These are phyloP conservation scores for Myrmophylax atrothorax DNA, from an alignment of 2,113 vertebrate species.

Conservation along the genomic window DNA sequence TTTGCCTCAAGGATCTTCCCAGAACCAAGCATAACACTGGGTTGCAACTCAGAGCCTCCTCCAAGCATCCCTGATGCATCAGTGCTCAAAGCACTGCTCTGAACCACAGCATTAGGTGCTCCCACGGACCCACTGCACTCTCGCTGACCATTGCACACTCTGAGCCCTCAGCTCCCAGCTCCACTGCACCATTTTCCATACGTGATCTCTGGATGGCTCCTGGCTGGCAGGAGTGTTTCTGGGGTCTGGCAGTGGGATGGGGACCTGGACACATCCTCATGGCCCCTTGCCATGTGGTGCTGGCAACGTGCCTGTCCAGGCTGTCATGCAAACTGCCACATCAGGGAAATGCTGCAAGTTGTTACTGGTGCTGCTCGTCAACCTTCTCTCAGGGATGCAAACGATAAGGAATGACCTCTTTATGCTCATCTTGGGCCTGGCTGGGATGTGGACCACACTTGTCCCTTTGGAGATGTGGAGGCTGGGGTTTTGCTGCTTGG, in stretches of 20 bases:
- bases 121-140: background rate
- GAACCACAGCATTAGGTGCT: rapidly evolving
- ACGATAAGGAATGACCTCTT: background rate
- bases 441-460: background rate
- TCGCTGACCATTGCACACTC: rapidly evolving
- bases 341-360: background rate
- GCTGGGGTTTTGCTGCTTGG: background rate
- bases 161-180: background rate
- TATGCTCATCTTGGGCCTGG: background rate
- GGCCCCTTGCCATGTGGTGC: background rate
- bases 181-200: background rate
- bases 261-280: background rate
- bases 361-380: background rate
- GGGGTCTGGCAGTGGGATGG: background rate
- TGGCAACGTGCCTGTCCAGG: background rate
- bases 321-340: background rate
- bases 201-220: background rate
- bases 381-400: background rate
- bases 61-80: background rate
- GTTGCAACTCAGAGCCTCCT: background rate
- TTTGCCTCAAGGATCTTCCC: background rate
- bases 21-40: rapidly evolving
- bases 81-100: background rate
- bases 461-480: background rate
- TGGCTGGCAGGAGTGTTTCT: background rate